Evolutionary conservation across 1,140 invertebrate species (phyloP), one percentile per base, ranked within the genome.

Genomic region (Caenorhabditis remanei): DNA sequence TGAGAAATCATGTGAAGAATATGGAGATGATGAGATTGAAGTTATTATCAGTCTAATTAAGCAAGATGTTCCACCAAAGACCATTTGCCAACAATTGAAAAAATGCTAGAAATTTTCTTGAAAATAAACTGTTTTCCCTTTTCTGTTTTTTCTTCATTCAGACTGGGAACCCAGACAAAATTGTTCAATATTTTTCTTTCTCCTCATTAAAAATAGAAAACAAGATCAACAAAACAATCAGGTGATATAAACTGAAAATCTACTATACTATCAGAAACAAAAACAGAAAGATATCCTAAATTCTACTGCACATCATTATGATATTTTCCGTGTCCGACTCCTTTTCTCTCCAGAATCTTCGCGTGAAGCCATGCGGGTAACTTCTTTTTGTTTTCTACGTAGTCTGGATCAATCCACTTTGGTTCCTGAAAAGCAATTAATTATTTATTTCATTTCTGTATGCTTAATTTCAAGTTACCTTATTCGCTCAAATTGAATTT

Each of bases 361-460:
- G 85, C 13, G 84, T 92, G 91, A 48, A 88, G 82, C 90, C 90
- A 92, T 16, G 58, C 43, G 11, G 92, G 89, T 19, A 90, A 83
- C 19, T 84, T 90, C 86, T 87, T 88, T 55, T 88, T 90, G 58
- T 92, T 93, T 58, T 93, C 90, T 13, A 67, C 84, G 61, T 92
- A 92, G 71, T 90, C 67, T 16, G 90, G 87, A 79, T 92, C 91
- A 14, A 91, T 86, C 84, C 90, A 92, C 55, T 90, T 65, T 21
- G 71, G 79, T 63, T 84, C 85, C 67, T 90, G 56, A 84, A 89
- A 53, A 87, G 21, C 8, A 61, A 41, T 21, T 0, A 48, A 82
- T 32, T 82, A 48, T 55, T 50, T 13, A 24, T 16, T 32, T 0
- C 9, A 48, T 21, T 82, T 8, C 3, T 8, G 2, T 32, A 32